A percentile compares a stretch with the other conserved stretches of the same genome.
phyloP scores from a whole-genome alignment of 2,113 vertebrate genomes.

The Tapirus terrestris region DNA sequence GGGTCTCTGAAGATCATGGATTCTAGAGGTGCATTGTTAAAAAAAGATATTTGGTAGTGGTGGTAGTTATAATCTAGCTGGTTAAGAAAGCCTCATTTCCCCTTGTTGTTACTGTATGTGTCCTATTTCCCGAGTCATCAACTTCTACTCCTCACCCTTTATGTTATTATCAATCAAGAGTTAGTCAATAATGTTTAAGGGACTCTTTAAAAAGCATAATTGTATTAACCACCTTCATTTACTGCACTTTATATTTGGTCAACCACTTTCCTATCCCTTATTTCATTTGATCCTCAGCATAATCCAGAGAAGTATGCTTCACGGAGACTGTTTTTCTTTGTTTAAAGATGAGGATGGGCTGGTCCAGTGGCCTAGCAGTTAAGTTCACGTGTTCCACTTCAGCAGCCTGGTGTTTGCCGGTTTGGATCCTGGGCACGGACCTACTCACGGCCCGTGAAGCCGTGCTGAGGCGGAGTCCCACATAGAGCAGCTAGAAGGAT shows the following conservation, averaged over 20 bases:
- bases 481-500: no score
- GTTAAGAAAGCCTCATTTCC: neutral
- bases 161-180: neutral
- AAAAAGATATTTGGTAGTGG: neutral
- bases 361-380: no score
- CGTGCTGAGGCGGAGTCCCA: no score
- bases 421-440: no score
- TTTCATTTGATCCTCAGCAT: neutral
- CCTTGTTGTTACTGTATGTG: neutral
- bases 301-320: neutral
- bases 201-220: neutral
- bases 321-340: neutral
- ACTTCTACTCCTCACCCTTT: neutral
- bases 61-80: neutral
- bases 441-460: no score
- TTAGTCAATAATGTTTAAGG: neutral
- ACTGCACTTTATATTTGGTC: neutral
- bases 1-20: neutral
- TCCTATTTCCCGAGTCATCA: neutral
- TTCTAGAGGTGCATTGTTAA: neutral
- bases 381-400: no score
- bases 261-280: constrained; percentile 2
- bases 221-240: neutral
- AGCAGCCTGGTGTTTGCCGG: no score
- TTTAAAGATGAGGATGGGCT: neutral